Percentiles rank a stretch among this genome's conserved stretches.
Conservation (phyloP, 2,797 vertebrate species). For the Cirrhinus molitorella region DNA sequence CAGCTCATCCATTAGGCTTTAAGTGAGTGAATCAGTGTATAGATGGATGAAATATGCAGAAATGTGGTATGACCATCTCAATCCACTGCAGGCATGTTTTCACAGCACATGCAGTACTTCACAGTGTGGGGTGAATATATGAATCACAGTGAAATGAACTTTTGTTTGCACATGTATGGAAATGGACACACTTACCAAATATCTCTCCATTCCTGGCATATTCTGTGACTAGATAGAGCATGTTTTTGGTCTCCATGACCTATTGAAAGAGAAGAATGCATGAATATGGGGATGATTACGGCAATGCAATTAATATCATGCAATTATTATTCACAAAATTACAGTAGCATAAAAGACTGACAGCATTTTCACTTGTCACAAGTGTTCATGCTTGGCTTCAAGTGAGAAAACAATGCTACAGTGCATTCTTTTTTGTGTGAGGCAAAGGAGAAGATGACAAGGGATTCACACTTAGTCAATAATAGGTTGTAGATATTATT, state of each 20-base stretch:
- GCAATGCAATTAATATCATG: conserved; percentile 6
- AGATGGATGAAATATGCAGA: conserved; percentile 18
- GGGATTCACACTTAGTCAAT: conserved; percentile 24
- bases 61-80: conserved; percentile 19
- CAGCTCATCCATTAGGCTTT: conserved; percentile 27
- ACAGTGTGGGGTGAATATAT: neutral
- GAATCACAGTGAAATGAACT: neutral
- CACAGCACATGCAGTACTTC: neutral
- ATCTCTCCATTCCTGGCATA: conserved; percentile 60
- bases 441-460: conserved; percentile 2
- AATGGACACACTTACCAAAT: conserved; percentile 52
- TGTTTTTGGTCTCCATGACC: conserved; percentile 91
- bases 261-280: conserved; percentile 61
- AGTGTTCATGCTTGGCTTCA: conserved; percentile 2
- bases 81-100: conserved; percentile 1
- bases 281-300: neutral
- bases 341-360: neutral
- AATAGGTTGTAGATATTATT: conserved; percentile 7
- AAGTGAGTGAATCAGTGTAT: conserved; percentile 10
- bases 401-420: conserved; percentile 12
- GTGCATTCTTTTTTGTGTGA: neutral
- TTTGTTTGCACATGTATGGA: conserved; percentile 16
- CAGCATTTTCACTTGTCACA: conserved; percentile 2
- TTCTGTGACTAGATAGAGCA: conserved; percentile 86
- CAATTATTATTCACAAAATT: too few species aligned